A percentile compares a stretch with the other conserved stretches of the same genome.
Conservation (phyloP, 2,113 vertebrate species). For the Rhagologus leucostigma region DNA sequence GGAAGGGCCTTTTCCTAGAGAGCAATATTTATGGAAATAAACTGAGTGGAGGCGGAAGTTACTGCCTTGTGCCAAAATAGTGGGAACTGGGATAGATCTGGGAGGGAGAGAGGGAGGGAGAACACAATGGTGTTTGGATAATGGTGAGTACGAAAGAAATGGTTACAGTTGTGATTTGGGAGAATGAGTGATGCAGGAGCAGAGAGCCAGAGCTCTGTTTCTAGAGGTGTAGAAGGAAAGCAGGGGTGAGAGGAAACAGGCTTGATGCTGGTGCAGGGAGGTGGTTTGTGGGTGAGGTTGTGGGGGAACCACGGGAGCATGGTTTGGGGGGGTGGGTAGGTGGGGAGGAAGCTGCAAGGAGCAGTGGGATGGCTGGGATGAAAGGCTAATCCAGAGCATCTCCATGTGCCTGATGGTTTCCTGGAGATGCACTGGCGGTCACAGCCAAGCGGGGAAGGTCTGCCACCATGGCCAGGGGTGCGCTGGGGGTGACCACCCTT, state of each 20-base stretch:
- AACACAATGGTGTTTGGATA: not conserved
- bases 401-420: not conserved
- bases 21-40: not conserved
- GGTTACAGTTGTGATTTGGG: not conserved
- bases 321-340: not conserved
- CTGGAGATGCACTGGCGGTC: not conserved
- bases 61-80: not conserved
- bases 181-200: not conserved
- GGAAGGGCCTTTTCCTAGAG: not conserved
- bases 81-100: not conserved
- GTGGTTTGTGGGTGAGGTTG: not conserved
- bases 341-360: not conserved
- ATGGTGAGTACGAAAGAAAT: not conserved
- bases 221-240: not conserved
- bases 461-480: not conserved
- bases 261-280: not conserved
- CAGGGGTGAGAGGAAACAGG: not conserved
- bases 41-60: not conserved
- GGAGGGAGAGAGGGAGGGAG: not conserved
- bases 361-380: not conserved
- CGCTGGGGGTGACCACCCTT: not conserved
- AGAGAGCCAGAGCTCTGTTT: not conserved
- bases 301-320: accelerated
- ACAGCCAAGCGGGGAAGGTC: not conserved
- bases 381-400: not conserved